Evolutionary conservation across 2,797 vertebrate genomes (phyloP), one percentile per base, ranked within the genome.

Genomic region (Myotis daubentonii): DNA sequence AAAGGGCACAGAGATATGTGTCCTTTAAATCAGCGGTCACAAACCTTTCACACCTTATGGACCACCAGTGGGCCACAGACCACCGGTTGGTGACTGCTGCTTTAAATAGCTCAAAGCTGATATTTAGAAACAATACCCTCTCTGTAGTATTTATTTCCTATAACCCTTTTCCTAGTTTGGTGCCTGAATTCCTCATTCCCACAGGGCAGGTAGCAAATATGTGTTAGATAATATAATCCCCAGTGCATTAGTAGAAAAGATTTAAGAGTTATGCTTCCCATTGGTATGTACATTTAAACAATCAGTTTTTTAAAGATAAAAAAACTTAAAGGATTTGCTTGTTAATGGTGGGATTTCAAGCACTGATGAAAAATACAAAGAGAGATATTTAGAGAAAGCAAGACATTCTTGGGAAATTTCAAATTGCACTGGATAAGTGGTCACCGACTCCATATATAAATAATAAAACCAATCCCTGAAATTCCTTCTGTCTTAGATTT

Each of bases 401-500:
- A 88, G 22, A 60, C 1, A 2, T 68, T 62, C 25, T 49, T 57
- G 53, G 17, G 36, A 55, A 13, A 78, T n/a, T 78, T 57, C 30
- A 76, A 49, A 87, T 79, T 89, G 44, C 2, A 38, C 19, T 7
- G 55, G 23, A 28, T 36, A 89, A 72, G 19, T 25, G 10, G 38
- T 65, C 28, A 71, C 11, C n/a, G 78, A 78, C 41, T 57, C 38
- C 15, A 86, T 13, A 28, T 44, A 70, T 1, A 91, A 19, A 65
- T 28, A 66, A 41, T 76, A 78, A 71, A 89, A 65, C n/a, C 16
- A 96, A 41, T n/a, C 20, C 9, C 12, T 85, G 33, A 83, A 94
- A 83, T 65, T 60, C 16, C 33, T 88, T 33, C 55, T 87, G 30
- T 17, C 87, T 78, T 92, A 19, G 49, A 28, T 83, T 95, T 94